Percentiles rank a stretch among this genome's conserved stretches.
Conservation (phyloP, 2,888 invertebrate genomes). For the Nebria salina region DNA sequence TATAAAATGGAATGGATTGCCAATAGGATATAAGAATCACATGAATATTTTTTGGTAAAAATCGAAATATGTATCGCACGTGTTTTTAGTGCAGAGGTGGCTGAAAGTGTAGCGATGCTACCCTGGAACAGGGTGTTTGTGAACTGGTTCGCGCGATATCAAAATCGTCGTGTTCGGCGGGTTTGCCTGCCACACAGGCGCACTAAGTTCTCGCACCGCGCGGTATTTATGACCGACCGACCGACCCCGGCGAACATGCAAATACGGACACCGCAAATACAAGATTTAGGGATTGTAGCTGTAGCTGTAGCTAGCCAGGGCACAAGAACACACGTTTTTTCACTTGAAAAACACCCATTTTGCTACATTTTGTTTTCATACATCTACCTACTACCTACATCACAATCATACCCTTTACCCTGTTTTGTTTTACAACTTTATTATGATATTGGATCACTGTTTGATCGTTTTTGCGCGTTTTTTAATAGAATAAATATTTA, state of each 20-base stretch:
- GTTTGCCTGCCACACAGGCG: background rate
- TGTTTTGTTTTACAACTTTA: too few species aligned
- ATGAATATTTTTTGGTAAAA: background rate
- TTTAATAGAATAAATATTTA: too few species aligned
- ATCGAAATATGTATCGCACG: background rate
- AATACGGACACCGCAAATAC: slow-evolving; percentile 14
- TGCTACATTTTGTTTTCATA: too few species aligned
- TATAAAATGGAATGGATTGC: too few species aligned
- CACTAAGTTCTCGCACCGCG: background rate
- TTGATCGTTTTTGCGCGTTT: too few species aligned
- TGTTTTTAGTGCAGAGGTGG: background rate
- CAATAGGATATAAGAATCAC: too few species aligned
- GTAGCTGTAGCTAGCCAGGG: background rate
- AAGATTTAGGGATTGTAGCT: background rate
- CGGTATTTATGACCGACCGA: slow-evolving; percentile 5
- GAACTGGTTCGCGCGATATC: background rate
- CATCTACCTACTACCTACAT: too few species aligned
- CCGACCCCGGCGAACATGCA: slow-evolving; percentile 8
- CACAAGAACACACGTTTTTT: too few species aligned
- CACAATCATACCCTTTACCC: too few species aligned
- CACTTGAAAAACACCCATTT: background rate
- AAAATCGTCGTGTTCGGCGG: background rate
- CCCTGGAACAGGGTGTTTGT: background rate
- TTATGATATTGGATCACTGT: too few species aligned
- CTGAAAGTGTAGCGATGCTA: background rate